Percentiles rank a stretch among this genome's conserved stretches.
These are phyloP conservation scores for Drosophila pallidifrons DNA, from an alignment of 1,140 invertebrate genomes.

Conservation along the genomic window DNA sequence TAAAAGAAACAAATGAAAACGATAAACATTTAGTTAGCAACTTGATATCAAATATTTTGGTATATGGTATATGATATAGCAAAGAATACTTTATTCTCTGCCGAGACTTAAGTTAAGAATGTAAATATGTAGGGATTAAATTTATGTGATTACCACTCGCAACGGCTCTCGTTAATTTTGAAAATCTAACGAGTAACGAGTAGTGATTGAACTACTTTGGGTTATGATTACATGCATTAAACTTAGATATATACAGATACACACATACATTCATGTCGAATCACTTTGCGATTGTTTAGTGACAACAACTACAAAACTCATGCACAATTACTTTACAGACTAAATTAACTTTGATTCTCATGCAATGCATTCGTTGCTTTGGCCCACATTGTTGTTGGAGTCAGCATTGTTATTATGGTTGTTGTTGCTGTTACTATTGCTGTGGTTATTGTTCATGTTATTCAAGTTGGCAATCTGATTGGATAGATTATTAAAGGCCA, in stretches of 20 bases:
- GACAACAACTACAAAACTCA: conserved; percentile 53
- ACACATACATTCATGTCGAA: conserved; percentile 6
- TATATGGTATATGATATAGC: conserved; percentile 27
- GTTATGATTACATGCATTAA: conserved; percentile 12
- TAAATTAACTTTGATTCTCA: conserved; percentile 78
- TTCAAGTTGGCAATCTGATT: conserved; percentile 73
- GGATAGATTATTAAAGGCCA: conserved; percentile 74
- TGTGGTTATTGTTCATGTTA: conserved; percentile 55
- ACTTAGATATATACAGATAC: conserved; percentile 31
- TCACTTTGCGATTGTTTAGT: conserved; percentile 35
- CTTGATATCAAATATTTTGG: conserved; percentile 64
- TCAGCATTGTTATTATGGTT: conserved; percentile 59
- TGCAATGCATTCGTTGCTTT: conserved; percentile 76
- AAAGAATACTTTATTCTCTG: conserved; percentile 33
- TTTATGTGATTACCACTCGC: conserved; percentile 7
- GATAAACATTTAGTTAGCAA: conserved; percentile 85
- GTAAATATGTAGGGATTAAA: conserved; percentile 10
- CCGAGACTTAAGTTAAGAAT: conserved; percentile 34
- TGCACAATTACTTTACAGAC: conserved; percentile 47
- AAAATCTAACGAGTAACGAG: conserved; percentile 6
- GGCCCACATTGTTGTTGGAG: conserved; percentile 77
- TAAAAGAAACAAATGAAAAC: conserved; percentile 84
- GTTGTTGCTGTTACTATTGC: conserved; percentile 35
- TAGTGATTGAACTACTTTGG: neutral
- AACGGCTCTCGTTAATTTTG: neutral